A percentile compares a stretch with the other conserved stretches of the same genome.
Evolutionary conservation across 2,888 invertebrate species (phyloP).

Genomic region (Lasiommata megera): DNA sequence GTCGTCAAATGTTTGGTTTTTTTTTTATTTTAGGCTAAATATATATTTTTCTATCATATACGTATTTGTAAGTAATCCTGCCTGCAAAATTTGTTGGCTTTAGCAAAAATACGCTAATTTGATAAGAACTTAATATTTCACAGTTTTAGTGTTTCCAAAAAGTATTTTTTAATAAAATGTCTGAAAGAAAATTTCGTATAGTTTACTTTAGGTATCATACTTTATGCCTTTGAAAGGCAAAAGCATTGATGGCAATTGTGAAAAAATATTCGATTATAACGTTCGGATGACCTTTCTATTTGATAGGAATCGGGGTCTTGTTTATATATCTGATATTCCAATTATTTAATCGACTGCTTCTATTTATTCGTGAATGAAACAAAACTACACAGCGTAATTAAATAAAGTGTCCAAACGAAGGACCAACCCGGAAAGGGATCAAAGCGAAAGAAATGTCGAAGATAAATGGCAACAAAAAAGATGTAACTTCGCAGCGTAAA

Average conservation of each 20-base stretch:
- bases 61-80: too few species aligned
- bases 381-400: slow-evolving; percentile 26
- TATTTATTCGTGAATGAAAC: slow-evolving; percentile 20
- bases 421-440: slow-evolving; percentile 18
- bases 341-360: slow-evolving; percentile 23
- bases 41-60: too few species aligned
- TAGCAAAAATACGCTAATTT: too few species aligned
- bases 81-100: too few species aligned
- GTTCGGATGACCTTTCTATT: slow-evolving; percentile 15
- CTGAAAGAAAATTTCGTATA: too few species aligned
- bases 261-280: slow-evolving; percentile 13
- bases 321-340: slow-evolving; percentile 20
- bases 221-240: neutral
- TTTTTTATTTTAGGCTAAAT: too few species aligned
- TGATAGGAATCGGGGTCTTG: slow-evolving; percentile 19
- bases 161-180: too few species aligned
- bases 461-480: slow-evolving; percentile 13
- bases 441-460: slow-evolving; percentile 16
- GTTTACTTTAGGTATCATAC: too few species aligned
- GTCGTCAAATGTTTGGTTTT: too few species aligned
- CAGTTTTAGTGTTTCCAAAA: too few species aligned
- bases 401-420: slow-evolving; percentile 20
- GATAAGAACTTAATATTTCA: too few species aligned
- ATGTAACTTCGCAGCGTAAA: neutral
- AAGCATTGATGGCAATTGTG: neutral